phyloP scores from a whole-genome alignment of 2,113 vertebrate species.

The Tylochromis polylepis region DNA sequence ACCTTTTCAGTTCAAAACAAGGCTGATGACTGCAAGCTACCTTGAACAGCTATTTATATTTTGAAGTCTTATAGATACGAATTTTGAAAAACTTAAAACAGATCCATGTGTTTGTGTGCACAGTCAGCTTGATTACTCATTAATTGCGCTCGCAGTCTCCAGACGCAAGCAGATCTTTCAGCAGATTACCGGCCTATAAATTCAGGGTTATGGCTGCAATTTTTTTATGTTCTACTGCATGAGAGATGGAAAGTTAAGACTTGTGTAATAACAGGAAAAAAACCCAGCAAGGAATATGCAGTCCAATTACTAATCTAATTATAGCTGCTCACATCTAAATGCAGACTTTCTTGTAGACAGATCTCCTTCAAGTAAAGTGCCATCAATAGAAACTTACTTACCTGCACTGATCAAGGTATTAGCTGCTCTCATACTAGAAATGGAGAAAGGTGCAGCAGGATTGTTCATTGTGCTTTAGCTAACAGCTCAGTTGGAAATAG shows the following conservation, averaged over 20 bases:
- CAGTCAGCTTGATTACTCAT: neutral
- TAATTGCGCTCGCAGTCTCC: neutral
- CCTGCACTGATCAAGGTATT: neutral
- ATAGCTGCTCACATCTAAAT: neutral
- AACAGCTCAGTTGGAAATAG: neutral
- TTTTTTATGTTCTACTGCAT: neutral
- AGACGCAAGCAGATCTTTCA: neutral
- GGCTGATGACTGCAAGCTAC: neutral
- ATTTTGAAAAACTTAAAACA: slow-evolving; percentile 4
- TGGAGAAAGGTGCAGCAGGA: neutral
- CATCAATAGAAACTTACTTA: neutral
- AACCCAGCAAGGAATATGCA: neutral
- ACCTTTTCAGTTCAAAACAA: neutral
- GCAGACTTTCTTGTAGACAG: neutral
- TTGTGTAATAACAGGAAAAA: neutral
- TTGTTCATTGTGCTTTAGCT: neutral
- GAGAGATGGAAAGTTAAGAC: neutral
- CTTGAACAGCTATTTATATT: neutral
- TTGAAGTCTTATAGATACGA: neutral
- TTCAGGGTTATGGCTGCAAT: neutral
- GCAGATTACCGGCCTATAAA: neutral
- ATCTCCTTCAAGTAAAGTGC: neutral
- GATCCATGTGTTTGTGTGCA: neutral
- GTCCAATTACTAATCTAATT: neutral
- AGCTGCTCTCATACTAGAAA: neutral